A percentile compares a stretch with the other conserved stretches of the same genome.
Conservation (phyloP, 2,113 vertebrate species). For the Datnioides undecimradiatus region DNA sequence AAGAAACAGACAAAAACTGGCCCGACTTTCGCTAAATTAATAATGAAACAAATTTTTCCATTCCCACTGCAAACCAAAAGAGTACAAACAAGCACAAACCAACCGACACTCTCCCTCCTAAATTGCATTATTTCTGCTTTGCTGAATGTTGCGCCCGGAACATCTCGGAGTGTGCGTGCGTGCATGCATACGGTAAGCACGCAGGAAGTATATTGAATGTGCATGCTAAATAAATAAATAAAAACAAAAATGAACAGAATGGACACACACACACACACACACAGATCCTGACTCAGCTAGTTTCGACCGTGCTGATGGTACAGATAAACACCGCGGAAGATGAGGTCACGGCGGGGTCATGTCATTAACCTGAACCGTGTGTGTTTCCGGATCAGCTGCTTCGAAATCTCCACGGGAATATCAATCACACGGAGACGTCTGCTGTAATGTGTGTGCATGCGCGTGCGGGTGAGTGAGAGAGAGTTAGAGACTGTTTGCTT, state of each 20-base stretch:
- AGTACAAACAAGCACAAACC: neutral
- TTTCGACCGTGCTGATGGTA: slow-evolving; percentile 42
- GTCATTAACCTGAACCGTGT: slow-evolving; percentile 57
- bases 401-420: slow-evolving; percentile 41
- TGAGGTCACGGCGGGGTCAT: slow-evolving; percentile 38
- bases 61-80: neutral
- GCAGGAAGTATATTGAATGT: neutral
- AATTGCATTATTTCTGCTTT: slow-evolving; percentile 23
- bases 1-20: neutral
- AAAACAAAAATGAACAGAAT: neutral
- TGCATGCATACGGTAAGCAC: neutral
- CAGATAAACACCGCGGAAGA: slow-evolving; percentile 23
- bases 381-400: slow-evolving; percentile 50
- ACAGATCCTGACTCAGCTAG: slow-evolving; percentile 40
- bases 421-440: slow-evolving; percentile 44
- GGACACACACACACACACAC: neutral
- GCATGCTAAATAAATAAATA: too few relatives aligned
- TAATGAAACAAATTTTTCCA: slow-evolving; percentile 2
- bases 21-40: neutral
- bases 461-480: neutral
- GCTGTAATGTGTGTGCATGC: slow-evolving; percentile 10
- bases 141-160: neutral
- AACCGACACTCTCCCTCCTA: neutral
- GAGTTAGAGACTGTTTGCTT: neutral
- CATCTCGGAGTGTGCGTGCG: neutral